A percentile compares a stretch with the other conserved stretches of the same genome.
Conservation (phyloP, 1,140 invertebrate genomes). For the Hetaerina americana region DNA sequence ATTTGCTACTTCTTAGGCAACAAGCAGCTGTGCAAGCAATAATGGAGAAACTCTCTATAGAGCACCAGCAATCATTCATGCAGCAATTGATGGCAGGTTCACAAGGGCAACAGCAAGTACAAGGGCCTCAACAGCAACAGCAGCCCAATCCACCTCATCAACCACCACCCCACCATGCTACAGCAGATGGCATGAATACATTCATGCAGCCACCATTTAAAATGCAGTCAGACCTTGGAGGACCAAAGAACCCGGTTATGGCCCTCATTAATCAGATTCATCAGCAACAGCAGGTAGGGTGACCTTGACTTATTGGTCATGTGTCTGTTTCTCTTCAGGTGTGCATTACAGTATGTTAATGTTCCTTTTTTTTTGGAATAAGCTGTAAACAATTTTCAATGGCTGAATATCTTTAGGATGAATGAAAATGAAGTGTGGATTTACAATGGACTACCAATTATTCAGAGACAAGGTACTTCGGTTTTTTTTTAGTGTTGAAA, state of each 20-base stretch:
- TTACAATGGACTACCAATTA: too few relatives aligned
- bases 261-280: slow-evolving; percentile 34
- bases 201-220: slow-evolving; percentile 3
- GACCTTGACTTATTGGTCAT: too few relatives aligned
- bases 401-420: too few relatives aligned
- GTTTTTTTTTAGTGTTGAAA: too few relatives aligned
- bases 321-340: too few relatives aligned
- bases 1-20: slow-evolving; percentile 20
- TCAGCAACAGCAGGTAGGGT: slow-evolving; percentile 16
- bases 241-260: slow-evolving; percentile 34
- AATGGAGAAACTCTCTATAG: slow-evolving; percentile 42
- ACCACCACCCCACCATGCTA: slow-evolving; percentile 15
- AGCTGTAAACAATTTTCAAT: too few relatives aligned
- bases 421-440: too few relatives aligned
- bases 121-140: slow-evolving; percentile 24
- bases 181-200: not conserved
- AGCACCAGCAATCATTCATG: slow-evolving; percentile 42
- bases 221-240: not conserved
- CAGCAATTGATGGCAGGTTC: slow-evolving; percentile 28
- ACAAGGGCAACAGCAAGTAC: slow-evolving; percentile 30
- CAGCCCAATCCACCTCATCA: slow-evolving; percentile 25
- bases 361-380: too few relatives aligned
- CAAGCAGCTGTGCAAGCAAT: slow-evolving; percentile 29
- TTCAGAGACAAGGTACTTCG: too few relatives aligned
- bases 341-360: too few relatives aligned